phyloP scores from a whole-genome alignment of 2,113 vertebrate genomes.

The Pterocles orientalis region DNA sequence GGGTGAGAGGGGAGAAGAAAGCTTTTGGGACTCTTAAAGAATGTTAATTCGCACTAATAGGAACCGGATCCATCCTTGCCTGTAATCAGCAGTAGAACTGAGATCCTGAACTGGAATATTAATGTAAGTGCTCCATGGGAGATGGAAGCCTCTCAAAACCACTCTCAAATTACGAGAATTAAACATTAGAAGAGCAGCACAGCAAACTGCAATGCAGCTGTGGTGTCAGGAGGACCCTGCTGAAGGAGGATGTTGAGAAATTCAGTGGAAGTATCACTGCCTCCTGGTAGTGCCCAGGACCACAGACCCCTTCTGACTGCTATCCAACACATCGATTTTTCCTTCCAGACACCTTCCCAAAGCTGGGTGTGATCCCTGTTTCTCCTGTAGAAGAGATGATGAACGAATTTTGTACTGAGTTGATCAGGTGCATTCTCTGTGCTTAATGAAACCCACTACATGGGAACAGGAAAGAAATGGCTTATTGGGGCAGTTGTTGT shows the following conservation, averaged over 20 bases:
- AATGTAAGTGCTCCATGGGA: slow-evolving; percentile 23
- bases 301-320: rapidly evolving
- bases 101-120: slow-evolving; percentile 36
- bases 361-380: neutral
- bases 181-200: neutral
- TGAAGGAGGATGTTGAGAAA: neutral
- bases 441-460: neutral
- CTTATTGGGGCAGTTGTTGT: neutral
- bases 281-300: neutral
- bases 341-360: neutral
- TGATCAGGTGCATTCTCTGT: neutral
- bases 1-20: slow-evolving; percentile 26
- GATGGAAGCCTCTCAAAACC: slow-evolving; percentile 24
- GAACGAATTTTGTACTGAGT: neutral
- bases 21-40: slow-evolving; percentile 1
- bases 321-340: rapidly evolving
- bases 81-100: slow-evolving; percentile 18
- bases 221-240: neutral
- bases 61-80: neutral
- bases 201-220: slow-evolving; percentile 17
- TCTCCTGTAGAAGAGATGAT: neutral
- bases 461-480: neutral
- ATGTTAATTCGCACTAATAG: slow-evolving; percentile 30
- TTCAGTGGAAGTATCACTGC: neutral
- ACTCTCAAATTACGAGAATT: neutral